A percentile compares a stretch with the other conserved stretches of the same genome.
Conservation (phyloP, 2,888 invertebrate species). For the Stenodera caucasica region DNA sequence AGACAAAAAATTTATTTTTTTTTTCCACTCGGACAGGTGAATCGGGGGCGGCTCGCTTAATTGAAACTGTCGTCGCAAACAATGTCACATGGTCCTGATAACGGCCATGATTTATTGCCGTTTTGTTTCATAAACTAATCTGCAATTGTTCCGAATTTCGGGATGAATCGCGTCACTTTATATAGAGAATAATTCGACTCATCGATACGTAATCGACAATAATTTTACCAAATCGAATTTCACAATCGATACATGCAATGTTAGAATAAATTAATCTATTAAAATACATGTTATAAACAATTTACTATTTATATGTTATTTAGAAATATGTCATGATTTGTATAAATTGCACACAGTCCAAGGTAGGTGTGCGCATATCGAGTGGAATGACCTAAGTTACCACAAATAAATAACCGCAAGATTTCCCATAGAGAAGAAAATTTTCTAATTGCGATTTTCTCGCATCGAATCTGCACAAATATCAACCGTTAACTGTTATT, state of each 20-base stretch:
- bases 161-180: too few relatives aligned
- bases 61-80: not conserved
- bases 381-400: conserved; percentile 3
- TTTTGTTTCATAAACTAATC: not conserved
- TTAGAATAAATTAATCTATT: conserved; percentile 5
- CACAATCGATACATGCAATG: conserved; percentile 4
- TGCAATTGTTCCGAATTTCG: too few relatives aligned
- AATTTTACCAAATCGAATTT: not conserved
- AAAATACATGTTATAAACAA: conserved; percentile 2
- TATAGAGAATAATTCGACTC: not conserved
- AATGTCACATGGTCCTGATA: not conserved
- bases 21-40: not conserved
- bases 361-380: conserved; percentile 7
- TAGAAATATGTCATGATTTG: conserved; percentile 9
- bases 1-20: too few relatives aligned
- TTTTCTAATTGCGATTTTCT: too few relatives aligned
- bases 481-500: too few relatives aligned
- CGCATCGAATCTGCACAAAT: too few relatives aligned
- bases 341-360: conserved; percentile 7
- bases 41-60: not conserved
- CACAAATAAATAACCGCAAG: not conserved
- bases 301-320: conserved; percentile 2
- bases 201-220: not conserved
- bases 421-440: not conserved
- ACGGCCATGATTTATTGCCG: not conserved